phyloP scores from a whole-genome alignment of 2,888 invertebrate species.

The Troglohyphantes excavatus region DNA sequence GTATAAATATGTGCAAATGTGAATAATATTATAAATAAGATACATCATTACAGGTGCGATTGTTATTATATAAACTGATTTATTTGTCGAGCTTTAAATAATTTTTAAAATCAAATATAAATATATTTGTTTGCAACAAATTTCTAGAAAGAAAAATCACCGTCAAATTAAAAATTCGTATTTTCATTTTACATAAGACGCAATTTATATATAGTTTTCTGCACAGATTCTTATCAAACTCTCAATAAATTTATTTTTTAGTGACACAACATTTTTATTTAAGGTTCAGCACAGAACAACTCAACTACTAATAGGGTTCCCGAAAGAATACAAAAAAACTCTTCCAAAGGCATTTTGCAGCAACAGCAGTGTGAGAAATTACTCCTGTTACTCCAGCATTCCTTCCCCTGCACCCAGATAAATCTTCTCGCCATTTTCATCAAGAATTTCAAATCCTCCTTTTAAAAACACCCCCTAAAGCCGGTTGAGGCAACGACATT shows the following conservation, averaged over 20 bases:
- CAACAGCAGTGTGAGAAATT: slow-evolving; percentile 9
- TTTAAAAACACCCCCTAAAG: slow-evolving; percentile 29
- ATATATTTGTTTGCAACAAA: too few relatives aligned
- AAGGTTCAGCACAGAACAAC: not conserved
- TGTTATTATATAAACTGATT: too few relatives aligned
- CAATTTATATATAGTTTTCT: too few relatives aligned
- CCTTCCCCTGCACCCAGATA: not conserved
- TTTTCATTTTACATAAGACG: too few relatives aligned
- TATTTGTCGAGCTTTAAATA: too few relatives aligned
- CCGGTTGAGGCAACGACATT: slow-evolving; percentile 47
- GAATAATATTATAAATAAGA: too few relatives aligned
- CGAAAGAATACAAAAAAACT: not conserved
- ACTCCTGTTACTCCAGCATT: slow-evolving; percentile 10
- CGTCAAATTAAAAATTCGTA: too few relatives aligned
- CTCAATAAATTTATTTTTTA: not conserved
- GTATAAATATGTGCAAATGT: too few relatives aligned
- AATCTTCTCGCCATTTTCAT: slow-evolving; percentile 47
- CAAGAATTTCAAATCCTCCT: slow-evolving; percentile 55
- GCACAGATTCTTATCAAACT: too few relatives aligned
- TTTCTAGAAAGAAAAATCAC: too few relatives aligned
- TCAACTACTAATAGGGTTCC: not conserved
- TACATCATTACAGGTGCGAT: too few relatives aligned
- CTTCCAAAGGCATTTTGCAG: not conserved
- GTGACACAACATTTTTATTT: not conserved
- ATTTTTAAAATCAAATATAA: too few relatives aligned